Conservation (phyloP, 2,797 vertebrate genomes). For the Heteromormyrus szaboi region DNA sequence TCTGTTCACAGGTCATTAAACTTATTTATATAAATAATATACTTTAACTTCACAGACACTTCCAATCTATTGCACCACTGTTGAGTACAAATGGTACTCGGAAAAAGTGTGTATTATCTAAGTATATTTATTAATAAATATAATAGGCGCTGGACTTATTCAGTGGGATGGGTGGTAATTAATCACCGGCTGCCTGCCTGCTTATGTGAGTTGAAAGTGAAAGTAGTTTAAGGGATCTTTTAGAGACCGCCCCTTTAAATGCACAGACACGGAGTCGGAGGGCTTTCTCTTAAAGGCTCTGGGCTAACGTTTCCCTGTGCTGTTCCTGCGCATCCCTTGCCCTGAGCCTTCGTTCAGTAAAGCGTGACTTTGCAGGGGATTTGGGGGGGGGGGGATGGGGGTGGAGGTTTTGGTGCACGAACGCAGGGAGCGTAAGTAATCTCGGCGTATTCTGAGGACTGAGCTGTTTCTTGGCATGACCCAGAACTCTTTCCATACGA, state of each 20-base stretch:
- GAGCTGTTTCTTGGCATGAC: conserved; percentile 10
- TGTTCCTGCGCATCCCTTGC: not conserved
- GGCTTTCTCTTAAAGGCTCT: not conserved
- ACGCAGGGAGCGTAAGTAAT: conserved; percentile 1
- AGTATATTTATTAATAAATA: not conserved
- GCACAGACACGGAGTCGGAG: not conserved
- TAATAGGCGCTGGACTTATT: not conserved
- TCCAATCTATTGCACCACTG: not conserved
- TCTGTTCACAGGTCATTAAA: not conserved
- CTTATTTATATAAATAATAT: not conserved
- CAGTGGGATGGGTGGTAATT: not conserved
- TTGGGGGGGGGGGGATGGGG: not conserved
- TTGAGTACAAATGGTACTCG: not conserved
- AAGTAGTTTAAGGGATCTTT: not conserved
- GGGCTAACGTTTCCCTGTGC: not conserved
- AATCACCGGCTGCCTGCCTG: not conserved
- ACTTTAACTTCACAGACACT: not conserved
- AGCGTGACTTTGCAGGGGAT: not conserved
- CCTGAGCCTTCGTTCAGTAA: not conserved
- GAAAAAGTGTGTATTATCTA: not conserved
- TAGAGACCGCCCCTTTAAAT: not conserved
- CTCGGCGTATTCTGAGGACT: not conserved
- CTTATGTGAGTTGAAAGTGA: not conserved
- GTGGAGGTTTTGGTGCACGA: not conserved
- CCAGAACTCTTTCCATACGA: conserved; percentile 33